Evolutionary conservation across 2,888 invertebrate genomes (phyloP), one percentile per base, ranked within the genome.

Genomic region (Cataglyphis rosenhaueri): DNA sequence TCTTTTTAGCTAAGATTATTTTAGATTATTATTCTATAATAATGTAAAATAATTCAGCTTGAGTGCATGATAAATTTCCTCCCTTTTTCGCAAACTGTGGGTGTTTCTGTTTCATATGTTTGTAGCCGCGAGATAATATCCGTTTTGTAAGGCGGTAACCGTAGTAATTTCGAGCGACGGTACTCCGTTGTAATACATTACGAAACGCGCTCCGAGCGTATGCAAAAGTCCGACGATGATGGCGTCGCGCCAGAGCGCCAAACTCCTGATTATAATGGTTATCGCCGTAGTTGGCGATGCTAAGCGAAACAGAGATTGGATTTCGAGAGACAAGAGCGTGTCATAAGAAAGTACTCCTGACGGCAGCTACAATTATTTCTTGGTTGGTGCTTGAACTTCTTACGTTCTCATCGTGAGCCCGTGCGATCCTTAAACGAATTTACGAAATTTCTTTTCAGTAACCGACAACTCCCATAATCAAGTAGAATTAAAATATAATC

Each of bases 191-290:
- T 68, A 10, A 4, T 52, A 35, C 62, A 21, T 81, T 74, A 41
- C 35, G 52, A 70, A 71, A 71, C 38, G 25, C 18, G 32, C n/a
- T 64, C 41, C n/a, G 62, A 81, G 81, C 85, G 62, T 66, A 52
- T 41, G 65, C 83, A 70, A 76, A 73, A 73, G 66, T 68, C 59
- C 59, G 35, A 64, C 55, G 64, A 3, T 12, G 64, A 25, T 25
- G 21, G 25, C 18, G 59, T 64, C 57, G 75, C 84, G 86, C 84
- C 87, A 64, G 87, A 84, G 88, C 89, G 88, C 90, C 89, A 92
- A 93, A 92, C 91, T 92, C 88, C 90, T 92, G 92, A 92, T 92
- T 92, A 92, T 91, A 91, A 90, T 89, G 91, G 91, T 91, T 92
- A 92, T 92, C 90, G 91, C 90, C 88, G 84, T 90, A 91, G 88